Percentiles rank a stretch among this genome's conserved stretches.
Evolutionary conservation across 92 coral and sea anemone species (phyloP).

Genomic region (Parazoanthus swiftii): DNA sequence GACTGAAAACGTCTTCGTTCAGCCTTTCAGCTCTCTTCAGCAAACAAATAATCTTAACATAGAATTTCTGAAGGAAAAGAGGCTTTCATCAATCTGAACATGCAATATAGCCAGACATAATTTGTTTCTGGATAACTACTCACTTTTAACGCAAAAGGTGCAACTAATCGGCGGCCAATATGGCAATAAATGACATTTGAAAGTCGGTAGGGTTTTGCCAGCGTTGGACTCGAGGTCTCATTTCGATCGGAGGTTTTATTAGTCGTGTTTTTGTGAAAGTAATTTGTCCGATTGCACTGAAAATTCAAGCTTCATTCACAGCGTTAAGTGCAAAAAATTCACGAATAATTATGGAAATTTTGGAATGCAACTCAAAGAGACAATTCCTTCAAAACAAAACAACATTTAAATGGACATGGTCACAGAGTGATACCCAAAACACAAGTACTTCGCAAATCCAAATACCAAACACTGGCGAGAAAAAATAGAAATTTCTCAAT

Average conservation of each 20-base stretch:
- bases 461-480: conserved; percentile 14
- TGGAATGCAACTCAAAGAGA: conserved; percentile 56
- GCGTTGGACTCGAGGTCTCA: conserved; percentile 30
- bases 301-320: conserved; percentile 18
- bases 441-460: conserved; percentile 14
- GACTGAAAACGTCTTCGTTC: background rate
- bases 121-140: conserved; percentile 1
- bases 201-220: background rate
- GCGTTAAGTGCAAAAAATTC: conserved; percentile 1
- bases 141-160: conserved; percentile 25
- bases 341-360: conserved; percentile 45
- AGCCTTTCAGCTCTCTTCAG: conserved; percentile 40
- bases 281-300: background rate
- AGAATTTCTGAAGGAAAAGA: background rate
- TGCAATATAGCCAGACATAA: background rate
- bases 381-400: conserved; percentile 63
- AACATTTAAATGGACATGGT: conserved; percentile 43
- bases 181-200: conserved; percentile 9
- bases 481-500: background rate
- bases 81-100: background rate
- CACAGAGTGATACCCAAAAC: conserved; percentile 42
- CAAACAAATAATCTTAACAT: conserved; percentile 12
- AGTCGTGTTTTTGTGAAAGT: background rate
- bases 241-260: conserved; percentile 10
- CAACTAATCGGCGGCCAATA: conserved; percentile 12